phyloP scores from a whole-genome alignment of 1,140 invertebrate species.

The Panagrolaimus sp. region DNA sequence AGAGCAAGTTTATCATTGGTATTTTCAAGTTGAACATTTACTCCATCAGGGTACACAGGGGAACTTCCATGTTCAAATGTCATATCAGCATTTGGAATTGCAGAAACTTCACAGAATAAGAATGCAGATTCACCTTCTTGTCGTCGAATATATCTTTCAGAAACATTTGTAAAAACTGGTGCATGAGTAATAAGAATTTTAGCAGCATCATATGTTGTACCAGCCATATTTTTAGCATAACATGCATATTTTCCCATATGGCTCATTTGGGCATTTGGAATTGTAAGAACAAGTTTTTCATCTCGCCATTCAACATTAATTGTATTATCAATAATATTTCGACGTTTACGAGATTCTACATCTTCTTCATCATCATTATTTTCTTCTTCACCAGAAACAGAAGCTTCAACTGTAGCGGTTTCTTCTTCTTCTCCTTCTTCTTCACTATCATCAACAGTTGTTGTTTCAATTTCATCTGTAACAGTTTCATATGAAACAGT shows the following conservation, averaged over 20 bases:
- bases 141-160: not conserved
- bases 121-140: not conserved
- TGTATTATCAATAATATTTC: not conserved
- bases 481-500: not conserved
- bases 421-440: not conserved
- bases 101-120: not conserved
- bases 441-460: not conserved
- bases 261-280: not conserved
- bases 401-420: not conserved
- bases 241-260: conserved; percentile 6
- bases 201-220: not conserved
- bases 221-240: not conserved
- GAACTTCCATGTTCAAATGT: not conserved
- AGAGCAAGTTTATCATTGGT: conserved; percentile 1
- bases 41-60: not conserved
- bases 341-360: not conserved
- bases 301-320: not conserved
- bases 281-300: not conserved
- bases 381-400: not conserved
- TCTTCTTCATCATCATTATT: not conserved
- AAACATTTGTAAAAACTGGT: not conserved
- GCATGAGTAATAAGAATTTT: not conserved
- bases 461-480: not conserved
- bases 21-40: not conserved
- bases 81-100: not conserved